Evolutionary conservation across 2,113 vertebrate species (phyloP), one percentile per base, ranked within the genome.

Genomic region (Triplophysa dalaica): DNA sequence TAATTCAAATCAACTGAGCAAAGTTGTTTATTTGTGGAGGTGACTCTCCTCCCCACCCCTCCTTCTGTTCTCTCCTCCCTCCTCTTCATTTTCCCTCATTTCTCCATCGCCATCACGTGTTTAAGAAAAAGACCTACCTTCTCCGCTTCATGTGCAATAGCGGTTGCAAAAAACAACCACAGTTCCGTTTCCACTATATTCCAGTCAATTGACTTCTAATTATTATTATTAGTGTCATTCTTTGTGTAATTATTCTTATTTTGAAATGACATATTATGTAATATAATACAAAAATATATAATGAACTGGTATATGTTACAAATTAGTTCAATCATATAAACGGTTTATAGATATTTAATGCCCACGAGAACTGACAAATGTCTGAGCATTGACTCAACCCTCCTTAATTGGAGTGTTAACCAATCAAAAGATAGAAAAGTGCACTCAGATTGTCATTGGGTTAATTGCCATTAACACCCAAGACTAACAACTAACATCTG

Each of bases 1-100:
- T 86, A 86, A 86, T 85, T 83, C 82, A 84, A 82, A 81, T 85
- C 77, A 84, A 70, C 74, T 84, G 82, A 82, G 81, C 72, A 81
- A 81, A 83, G 80, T 78, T 83, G 81, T 80, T 85, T 83, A 79
- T 85, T 83, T 82, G 75, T 76, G 75, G 38, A 78, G 72, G 72
- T 69, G 75, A 72, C 41, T 82, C 64, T 82, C 66, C 64, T 9
- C 21, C 77, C 33, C n/a, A 29, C 38, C 52, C 58, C 45, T 54
- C 58, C n/a, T 72, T 43, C 26, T 33, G 29, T 33, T 70, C 41
- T 70, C 66, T 56, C 38, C n/a, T 65, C 64, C 67, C 38, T 74
- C 43, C 48, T 60, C 52, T 63, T 29, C 43, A n/a, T 70, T 56
- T 70, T 16, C 61, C 50, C 64, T 29, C 24, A 24, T 60, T 52